A percentile compares a stretch with the other conserved stretches of the same genome.
These are phyloP conservation scores for Glyphotaelius pellucidus DNA, from an alignment of 2,888 invertebrate species.

Conservation along the genomic window DNA sequence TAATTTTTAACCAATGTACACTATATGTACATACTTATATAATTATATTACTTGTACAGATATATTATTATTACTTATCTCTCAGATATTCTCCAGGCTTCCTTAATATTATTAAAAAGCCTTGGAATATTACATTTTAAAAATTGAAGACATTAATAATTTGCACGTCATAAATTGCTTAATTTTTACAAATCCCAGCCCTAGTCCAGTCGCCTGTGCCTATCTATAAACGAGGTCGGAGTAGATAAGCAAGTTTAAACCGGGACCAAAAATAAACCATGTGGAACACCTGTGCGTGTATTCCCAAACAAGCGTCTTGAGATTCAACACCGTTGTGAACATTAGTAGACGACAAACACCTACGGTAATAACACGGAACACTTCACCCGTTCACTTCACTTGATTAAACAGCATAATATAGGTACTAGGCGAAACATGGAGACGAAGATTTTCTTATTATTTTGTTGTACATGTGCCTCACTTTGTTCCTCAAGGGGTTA, in stretches of 20 bases:
- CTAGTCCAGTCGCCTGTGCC: background rate
- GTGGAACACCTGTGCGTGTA: slow-evolving; percentile 47
- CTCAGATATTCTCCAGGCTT: no score
- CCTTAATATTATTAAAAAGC: no score
- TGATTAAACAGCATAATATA: background rate
- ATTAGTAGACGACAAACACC: slow-evolving; percentile 10
- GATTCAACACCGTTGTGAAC: slow-evolving; percentile 14
- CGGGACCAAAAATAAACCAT: slow-evolving; percentile 36
- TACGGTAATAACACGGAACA: background rate
- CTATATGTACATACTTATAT: no score
- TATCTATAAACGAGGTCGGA: slow-evolving; percentile 23
- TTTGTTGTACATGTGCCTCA: background rate
- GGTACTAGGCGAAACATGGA: background rate
- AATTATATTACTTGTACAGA: no score
- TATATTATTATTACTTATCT: no score
- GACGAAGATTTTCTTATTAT: background rate
- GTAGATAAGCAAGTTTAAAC: slow-evolving; percentile 5
- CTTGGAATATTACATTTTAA: no score
- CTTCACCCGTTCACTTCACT: slow-evolving; percentile 8
- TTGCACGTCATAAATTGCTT: background rate
- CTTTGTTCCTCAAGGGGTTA: background rate
- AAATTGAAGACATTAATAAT: background rate
- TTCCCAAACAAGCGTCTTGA: slow-evolving; percentile 10
- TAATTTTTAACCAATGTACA: no score
- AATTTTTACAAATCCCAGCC: background rate